These are phyloP conservation scores for Leptinotarsa undecemlineata DNA, from an alignment of 1,140 invertebrate genomes.

Conservation along the genomic window DNA sequence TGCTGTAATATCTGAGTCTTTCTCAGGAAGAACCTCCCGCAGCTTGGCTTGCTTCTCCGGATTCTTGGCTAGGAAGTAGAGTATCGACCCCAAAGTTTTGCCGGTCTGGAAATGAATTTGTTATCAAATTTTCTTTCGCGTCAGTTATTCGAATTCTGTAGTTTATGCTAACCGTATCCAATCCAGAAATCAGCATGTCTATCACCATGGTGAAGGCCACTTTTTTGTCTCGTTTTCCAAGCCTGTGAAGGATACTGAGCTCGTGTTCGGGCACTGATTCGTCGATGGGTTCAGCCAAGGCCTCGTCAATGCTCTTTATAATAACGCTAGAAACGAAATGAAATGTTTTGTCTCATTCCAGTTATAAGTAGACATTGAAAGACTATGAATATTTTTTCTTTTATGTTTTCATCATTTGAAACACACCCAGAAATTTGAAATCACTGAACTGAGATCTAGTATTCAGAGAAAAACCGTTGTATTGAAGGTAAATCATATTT, in stretches of 20 bases:
- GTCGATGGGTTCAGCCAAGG: constrained; percentile 51
- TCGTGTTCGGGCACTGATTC: constrained; percentile 47
- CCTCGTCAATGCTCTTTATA: constrained; percentile 52
- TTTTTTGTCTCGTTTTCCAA: constrained; percentile 59
- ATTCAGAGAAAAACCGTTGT: no score
- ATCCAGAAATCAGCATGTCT: constrained; percentile 75
- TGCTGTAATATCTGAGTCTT: constrained; percentile 41
- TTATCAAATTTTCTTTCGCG: no score
- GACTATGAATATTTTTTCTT: no score
- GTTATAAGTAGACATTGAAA: no score
- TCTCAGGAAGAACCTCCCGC: constrained; percentile 41
- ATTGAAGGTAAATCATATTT: no score
- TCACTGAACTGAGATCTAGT: no score
- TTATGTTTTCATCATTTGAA: no score
- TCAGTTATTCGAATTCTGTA: not conserved
- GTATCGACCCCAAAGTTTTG: constrained; percentile 33
- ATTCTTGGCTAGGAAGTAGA: constrained; percentile 48
- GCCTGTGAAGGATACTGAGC: constrained; percentile 61
- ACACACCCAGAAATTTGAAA: no score
- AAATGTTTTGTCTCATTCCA: no score
- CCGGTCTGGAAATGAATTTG: constrained; percentile 37
- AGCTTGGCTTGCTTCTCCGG: constrained; percentile 23
- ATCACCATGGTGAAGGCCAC: constrained; percentile 67
- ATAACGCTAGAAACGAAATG: not conserved
- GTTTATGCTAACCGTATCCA: constrained; percentile 67